Evolutionary conservation across 2,888 invertebrate species (phyloP), one percentile per base, ranked within the genome.

Genomic region (Thymelicus sylvestris): DNA sequence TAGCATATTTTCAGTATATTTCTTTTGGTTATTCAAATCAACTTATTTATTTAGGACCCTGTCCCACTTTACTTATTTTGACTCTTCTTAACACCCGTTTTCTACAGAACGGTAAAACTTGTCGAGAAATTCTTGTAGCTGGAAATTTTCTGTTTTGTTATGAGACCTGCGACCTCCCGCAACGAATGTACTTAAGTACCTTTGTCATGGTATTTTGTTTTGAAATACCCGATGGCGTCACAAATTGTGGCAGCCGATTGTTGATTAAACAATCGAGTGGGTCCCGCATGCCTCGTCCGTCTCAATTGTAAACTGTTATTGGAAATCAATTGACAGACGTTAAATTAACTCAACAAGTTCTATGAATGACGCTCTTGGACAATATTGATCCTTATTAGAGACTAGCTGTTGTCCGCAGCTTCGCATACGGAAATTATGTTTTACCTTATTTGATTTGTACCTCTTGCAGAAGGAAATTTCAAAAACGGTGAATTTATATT

Each of bases 221-320:
- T 79, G 80, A 82, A 83, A 83, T 82, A 78, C 74, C 73, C 80
- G 80, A 80, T 75, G 80, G 79, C 86, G 82, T 86, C 85, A 86
- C 83, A 83, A 86, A 85, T 84, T 85, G 84, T 81, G 81, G 80
- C 81, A 79, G 83, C 80, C 81, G 80, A 86, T 86, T 89, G 89
- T 90, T 89, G 83, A 90, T 90, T 87, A 88, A 88, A 90, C 92
- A 91, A 89, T 86, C 82, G 83, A 87, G 82, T 82, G 84, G 85
- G 85, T 71, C 93, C 93, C 93, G 93, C 92, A 93, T 93, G 83
- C 83, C 74, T 85, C 86, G 83, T 87, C 84, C 81, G 82, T 87
- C 83, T 89, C 89, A 90, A 92, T 92, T 92, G 91, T 87, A 85
- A 87, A 89, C 87, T 84, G 85, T 92, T 92, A 93, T 93, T 92